Percentiles rank a stretch among this genome's conserved stretches.
Conservation (phyloP, 2,113 vertebrate genomes). For the Vulpes vulpes region DNA sequence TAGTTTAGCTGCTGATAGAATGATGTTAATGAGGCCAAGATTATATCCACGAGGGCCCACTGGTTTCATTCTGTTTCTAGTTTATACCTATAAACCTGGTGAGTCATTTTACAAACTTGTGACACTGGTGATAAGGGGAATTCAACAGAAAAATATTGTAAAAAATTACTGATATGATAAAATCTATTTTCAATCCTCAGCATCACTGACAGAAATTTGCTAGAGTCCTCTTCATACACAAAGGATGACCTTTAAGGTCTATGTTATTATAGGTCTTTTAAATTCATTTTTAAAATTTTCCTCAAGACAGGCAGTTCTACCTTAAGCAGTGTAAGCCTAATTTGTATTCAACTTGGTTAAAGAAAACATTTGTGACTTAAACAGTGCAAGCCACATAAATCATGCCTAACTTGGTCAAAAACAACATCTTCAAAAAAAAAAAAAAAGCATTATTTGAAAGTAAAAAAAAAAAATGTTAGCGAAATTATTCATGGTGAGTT, state of each 20-base stretch:
- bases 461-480: neutral
- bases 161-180: neutral
- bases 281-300: slow-evolving; percentile 38
- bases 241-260: neutral
- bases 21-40: neutral
- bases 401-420: neutral
- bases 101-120: neutral
- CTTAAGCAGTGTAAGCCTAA: neutral
- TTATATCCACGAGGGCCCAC: neutral
- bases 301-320: neutral
- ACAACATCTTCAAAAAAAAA: slow-evolving; percentile 7
- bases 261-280: neutral
- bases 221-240: neutral
- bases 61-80: neutral
- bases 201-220: neutral
- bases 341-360: neutral
- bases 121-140: neutral
- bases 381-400: neutral
- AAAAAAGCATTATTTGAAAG: neutral
- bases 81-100: neutral
- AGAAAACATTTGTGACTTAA: slow-evolving; percentile 26
- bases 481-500: slow-evolving; percentile 1
- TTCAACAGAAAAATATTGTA: neutral
- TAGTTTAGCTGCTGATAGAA: neutral
- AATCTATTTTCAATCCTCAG: neutral